phyloP scores from a whole-genome alignment of 1,140 invertebrate genomes.

The Pseudobourletiella spinata region DNA sequence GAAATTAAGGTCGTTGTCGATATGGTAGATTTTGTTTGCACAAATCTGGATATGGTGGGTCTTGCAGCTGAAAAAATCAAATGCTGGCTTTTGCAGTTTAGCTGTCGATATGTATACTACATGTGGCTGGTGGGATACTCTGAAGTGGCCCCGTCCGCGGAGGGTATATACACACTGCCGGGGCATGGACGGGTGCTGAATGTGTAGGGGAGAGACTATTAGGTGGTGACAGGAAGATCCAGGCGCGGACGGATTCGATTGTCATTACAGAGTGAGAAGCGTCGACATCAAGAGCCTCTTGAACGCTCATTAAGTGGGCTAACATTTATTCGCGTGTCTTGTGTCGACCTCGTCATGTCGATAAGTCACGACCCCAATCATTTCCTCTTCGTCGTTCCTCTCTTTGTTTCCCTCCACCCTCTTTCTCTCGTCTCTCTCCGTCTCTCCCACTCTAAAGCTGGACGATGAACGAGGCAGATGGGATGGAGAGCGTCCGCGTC shows the following conservation, averaged over 20 bases:
- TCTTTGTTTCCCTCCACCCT: neutral
- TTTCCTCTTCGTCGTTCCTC: neutral
- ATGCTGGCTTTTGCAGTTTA: too few relatives aligned
- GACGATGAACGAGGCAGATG: neutral
- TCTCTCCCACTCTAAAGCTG: neutral
- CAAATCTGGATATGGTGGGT: too few relatives aligned
- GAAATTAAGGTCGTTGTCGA: too few relatives aligned
- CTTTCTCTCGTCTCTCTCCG: neutral
- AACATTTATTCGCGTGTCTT: slow-evolving; percentile 9
- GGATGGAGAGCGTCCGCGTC: neutral
- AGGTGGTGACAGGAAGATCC: slow-evolving; percentile 9
- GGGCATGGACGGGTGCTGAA: neutral
- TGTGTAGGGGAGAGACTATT: neutral
- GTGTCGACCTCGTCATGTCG: neutral
- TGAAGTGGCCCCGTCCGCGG: too few relatives aligned
- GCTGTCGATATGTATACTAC: too few relatives aligned
- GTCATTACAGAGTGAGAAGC: slow-evolving; percentile 1
- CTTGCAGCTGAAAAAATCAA: too few relatives aligned
- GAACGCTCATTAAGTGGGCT: slow-evolving; percentile 6
- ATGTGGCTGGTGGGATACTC: too few relatives aligned
- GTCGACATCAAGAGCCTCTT: slow-evolving; percentile 5
- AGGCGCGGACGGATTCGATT: neutral
- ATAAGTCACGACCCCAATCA: slow-evolving; percentile 14
- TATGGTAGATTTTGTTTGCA: too few relatives aligned
- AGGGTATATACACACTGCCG: neutral